These are phyloP conservation scores for Phalera bucephala DNA, from an alignment of 2,888 invertebrate species.

Conservation along the genomic window DNA sequence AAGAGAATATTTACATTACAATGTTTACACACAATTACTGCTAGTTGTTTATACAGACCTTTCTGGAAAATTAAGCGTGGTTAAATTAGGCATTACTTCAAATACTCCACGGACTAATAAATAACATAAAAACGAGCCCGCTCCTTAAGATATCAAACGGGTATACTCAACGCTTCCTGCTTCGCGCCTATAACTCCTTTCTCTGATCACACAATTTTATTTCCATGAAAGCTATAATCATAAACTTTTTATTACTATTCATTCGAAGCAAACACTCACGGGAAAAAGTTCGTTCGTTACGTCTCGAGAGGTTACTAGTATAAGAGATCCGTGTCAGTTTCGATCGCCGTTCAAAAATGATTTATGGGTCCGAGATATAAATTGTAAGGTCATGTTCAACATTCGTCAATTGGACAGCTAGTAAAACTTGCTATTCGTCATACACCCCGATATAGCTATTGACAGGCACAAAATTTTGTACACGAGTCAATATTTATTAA, in stretches of 20 bases:
- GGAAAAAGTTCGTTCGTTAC: constrained; percentile 50
- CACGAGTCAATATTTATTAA: constrained; percentile 36
- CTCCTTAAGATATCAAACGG: constrained; percentile 45
- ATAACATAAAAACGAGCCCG: constrained; percentile 38
- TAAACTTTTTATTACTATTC: constrained; percentile 78
- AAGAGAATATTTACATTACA: constrained; percentile 13
- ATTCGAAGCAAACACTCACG: constrained; percentile 68
- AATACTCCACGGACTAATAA: constrained; percentile 42
- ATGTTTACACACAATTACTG: constrained; percentile 9
- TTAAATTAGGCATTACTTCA: constrained; percentile 32
- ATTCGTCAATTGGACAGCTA: constrained; percentile 67
- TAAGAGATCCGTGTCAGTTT: constrained; percentile 69
- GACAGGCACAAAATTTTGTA: constrained; percentile 51
- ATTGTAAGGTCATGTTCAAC: constrained; percentile 71
- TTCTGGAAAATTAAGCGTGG: constrained; percentile 14
- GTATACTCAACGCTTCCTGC: constrained; percentile 46
- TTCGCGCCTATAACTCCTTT: constrained; percentile 51
- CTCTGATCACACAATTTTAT: constrained; percentile 72
- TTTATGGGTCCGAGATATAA: constrained; percentile 67
- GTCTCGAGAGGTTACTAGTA: constrained; percentile 58
- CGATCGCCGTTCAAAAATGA: constrained; percentile 68
- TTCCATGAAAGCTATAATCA: constrained; percentile 75
- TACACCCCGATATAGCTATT: constrained; percentile 49
- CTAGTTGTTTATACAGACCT: constrained; percentile 3
- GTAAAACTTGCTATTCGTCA: constrained; percentile 69